Evolutionary conservation across 2,888 invertebrate species (phyloP).

Genomic region (Rambutsinella grinnellia): DNA sequence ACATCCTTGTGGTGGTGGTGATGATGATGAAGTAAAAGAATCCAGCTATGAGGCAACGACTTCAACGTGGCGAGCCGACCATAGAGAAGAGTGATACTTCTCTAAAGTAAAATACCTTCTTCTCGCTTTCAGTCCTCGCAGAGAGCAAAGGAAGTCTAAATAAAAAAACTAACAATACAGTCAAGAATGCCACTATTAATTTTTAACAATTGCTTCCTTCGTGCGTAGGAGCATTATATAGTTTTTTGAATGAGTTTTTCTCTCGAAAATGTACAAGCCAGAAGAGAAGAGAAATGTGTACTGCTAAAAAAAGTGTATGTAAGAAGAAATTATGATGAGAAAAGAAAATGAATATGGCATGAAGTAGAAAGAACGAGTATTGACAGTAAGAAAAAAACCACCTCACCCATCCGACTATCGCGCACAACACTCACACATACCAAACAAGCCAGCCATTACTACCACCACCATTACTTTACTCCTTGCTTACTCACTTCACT

Average conservation of each 20-base stretch:
- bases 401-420: conserved; percentile 39
- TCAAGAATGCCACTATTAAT: conserved; percentile 1
- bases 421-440: conserved; percentile 18
- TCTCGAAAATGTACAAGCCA: background rate
- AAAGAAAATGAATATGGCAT: background rate
- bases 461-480: conserved; percentile 4
- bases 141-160: conserved; percentile 30
- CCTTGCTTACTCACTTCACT: conserved; percentile 6
- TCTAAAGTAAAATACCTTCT: conserved; percentile 12
- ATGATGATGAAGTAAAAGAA: conserved; percentile 18
- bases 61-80: conserved; percentile 32
- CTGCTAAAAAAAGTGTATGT: background rate
- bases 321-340: background rate
- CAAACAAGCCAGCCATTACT: conserved; percentile 28
- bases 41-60: conserved; percentile 43
- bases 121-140: conserved; percentile 4
- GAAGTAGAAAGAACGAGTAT: background rate
- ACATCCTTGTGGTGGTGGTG: background rate
- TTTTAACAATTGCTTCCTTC: conserved; percentile 6
- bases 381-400: conserved; percentile 25
- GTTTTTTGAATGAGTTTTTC: background rate
- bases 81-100: background rate
- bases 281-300: background rate
- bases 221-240: background rate
- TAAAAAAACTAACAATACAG: conserved; percentile 20